phyloP scores from a whole-genome alignment of 2,797 vertebrate genomes.

The Zalophus californianus region DNA sequence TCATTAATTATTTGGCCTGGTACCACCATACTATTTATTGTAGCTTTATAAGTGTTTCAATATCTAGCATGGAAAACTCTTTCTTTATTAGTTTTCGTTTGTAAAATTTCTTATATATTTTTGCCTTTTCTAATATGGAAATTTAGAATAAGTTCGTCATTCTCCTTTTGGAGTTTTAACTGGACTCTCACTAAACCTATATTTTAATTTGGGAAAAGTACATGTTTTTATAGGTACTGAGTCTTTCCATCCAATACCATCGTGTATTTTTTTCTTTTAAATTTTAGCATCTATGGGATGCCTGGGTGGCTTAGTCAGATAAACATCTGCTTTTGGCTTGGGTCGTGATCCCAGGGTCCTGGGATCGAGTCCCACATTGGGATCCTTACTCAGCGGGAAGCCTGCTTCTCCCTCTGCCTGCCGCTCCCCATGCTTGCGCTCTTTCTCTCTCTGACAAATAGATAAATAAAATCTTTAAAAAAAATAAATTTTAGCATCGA shows the following conservation, averaged over 20 bases:
- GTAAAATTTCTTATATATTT: slow-evolving; percentile 25
- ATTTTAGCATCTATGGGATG: background rate
- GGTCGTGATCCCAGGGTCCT: too few relatives aligned
- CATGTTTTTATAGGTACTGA: background rate
- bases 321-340: too few relatives aligned
- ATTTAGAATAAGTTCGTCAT: background rate
- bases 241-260: background rate
- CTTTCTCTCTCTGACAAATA: too few relatives aligned
- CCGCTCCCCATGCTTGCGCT: too few relatives aligned
- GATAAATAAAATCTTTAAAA: too few relatives aligned
- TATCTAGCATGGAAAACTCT: background rate
- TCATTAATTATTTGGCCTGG: background rate
- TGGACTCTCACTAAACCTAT: background rate
- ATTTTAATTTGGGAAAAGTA: slow-evolving; percentile 56
- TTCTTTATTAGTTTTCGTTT: slow-evolving; percentile 42
- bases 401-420: too few relatives aligned
- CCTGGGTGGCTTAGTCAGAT: too few relatives aligned
- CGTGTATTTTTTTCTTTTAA: background rate
- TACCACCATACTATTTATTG: background rate
- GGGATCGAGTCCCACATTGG: too few relatives aligned
- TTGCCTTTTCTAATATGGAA: background rate
- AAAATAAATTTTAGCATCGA: background rate
- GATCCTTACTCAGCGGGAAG: too few relatives aligned
- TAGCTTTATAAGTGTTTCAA: slow-evolving; percentile 25
- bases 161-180: slow-evolving; percentile 1